Evolutionary conservation across 2,797 vertebrate genomes (phyloP).

Genomic region (Remorina albescens): DNA sequence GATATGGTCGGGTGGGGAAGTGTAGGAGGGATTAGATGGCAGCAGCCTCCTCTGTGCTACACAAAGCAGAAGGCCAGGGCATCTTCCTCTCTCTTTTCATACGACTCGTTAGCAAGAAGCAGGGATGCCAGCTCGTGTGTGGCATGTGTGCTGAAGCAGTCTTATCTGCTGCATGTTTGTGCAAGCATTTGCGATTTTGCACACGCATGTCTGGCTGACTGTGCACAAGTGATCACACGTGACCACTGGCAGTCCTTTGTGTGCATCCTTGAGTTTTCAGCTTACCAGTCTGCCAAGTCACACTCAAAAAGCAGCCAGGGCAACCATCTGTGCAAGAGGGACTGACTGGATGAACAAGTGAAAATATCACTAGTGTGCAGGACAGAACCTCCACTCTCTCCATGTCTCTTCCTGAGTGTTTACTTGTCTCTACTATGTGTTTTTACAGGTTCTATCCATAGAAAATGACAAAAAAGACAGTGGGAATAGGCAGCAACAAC

Average conservation of each 20-base stretch:
- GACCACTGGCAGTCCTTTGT: slow-evolving; percentile 41
- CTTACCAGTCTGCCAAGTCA: slow-evolving; percentile 50
- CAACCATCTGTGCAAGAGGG: slow-evolving; percentile 65
- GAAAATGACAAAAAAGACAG: slow-evolving; percentile 46
- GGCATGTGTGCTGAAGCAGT: slow-evolving; percentile 34
- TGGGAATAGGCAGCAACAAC: no score
- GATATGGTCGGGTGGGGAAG: slow-evolving; percentile 36
- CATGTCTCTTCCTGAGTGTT: slow-evolving; percentile 15
- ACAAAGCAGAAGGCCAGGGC: slow-evolving; percentile 49
- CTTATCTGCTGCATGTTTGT: slow-evolving; percentile 1
- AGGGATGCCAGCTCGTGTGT: slow-evolving; percentile 23
- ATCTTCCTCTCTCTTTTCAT: slow-evolving; percentile 28
- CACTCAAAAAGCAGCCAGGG: slow-evolving; percentile 67
- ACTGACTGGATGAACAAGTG: slow-evolving; percentile 40
- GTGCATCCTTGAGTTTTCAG: slow-evolving; percentile 47
- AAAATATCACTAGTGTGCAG: slow-evolving; percentile 44
- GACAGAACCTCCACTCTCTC: slow-evolving; percentile 6
- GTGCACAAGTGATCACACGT: slow-evolving; percentile 17
- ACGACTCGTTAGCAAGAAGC: slow-evolving; percentile 42
- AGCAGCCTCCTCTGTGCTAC: slow-evolving; percentile 45
- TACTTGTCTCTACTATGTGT: slow-evolving; percentile 26
- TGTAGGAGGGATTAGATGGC: slow-evolving; percentile 33
- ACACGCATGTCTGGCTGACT: slow-evolving; percentile 8
- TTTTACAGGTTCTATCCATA: slow-evolving; percentile 47
- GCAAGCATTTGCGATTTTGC: slow-evolving; percentile 29